Evolutionary conservation across 2,888 invertebrate genomes (phyloP), one percentile per base, ranked within the genome.

Genomic region (Lepidonotus clava): DNA sequence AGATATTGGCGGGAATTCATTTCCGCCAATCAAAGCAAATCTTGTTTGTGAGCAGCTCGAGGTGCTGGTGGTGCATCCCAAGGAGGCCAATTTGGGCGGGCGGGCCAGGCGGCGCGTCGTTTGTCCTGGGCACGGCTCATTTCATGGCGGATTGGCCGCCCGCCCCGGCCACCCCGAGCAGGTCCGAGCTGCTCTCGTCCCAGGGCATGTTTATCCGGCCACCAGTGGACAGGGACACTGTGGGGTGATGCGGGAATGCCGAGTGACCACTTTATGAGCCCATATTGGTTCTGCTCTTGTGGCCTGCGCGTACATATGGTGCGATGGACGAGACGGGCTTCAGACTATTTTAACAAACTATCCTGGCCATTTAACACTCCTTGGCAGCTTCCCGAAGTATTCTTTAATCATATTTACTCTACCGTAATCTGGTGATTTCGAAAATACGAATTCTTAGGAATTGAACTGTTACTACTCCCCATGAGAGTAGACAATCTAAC

Each of bases 21-120:
- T 71, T 71, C 71, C 71, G 38, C 71, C 71, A 71, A 71, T 71
- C 71, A 71, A 71, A 71, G 71, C 38, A 71, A 34, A 71, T 71
- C 71, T 71, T 71, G 71, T 71, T 71, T 18, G 71, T 71, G 71
- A 71, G 38, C 71, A 71, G 11, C 71, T 34, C 71, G 36, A 34
- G 36, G 18, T 21, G 38, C 36, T 34, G 36, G 38, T 21, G 28
- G 71, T 11, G 71, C 36, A 38, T 71, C 71, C n/a, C 36, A 38
- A 36, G 36, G 71, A 38, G 38, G 71, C 71, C 36, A 61, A 38
- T 34, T 71, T 34, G 71, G 71, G 4, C 2, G 34, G 34, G 8
- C 5, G 71, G 14, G 71, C 4, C 36, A 36, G 36, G 34, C 0
- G 36, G 38, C 71, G 38, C 71, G 46, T 46, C 71, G 71, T 71